These are phyloP conservation scores for Trichopria drosophilae DNA, from an alignment of 2,888 invertebrate species.

Conservation along the genomic window DNA sequence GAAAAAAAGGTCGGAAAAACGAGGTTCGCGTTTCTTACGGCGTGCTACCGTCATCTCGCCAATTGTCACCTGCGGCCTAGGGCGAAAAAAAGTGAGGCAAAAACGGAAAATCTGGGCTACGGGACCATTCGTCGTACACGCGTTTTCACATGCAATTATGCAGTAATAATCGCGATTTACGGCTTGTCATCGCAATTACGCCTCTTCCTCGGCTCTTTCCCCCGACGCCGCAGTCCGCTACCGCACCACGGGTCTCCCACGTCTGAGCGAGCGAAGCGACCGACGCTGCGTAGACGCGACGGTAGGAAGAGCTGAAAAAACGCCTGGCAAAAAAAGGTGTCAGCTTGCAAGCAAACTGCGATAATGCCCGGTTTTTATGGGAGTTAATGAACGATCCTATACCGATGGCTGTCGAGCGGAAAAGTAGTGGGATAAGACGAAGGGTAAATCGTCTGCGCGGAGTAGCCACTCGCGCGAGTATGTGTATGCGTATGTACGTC, in stretches of 20 bases:
- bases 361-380: slow-evolving; percentile 46
- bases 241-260: too few relatives aligned
- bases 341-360: slow-evolving; percentile 38
- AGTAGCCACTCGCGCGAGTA: too few relatives aligned
- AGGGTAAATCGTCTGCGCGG: slow-evolving; percentile 44
- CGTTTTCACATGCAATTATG: slow-evolving; percentile 8
- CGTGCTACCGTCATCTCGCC: slow-evolving; percentile 41
- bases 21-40: too few relatives aligned
- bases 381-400: slow-evolving; percentile 49
- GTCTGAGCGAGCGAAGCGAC: neutral
- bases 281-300: slow-evolving; percentile 2
- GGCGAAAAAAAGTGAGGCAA: neutral
- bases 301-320: slow-evolving; percentile 27
- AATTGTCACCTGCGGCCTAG: slow-evolving; percentile 47
- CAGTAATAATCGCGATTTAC: slow-evolving; percentile 3
- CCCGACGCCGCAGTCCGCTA: too few relatives aligned
- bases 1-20: too few relatives aligned
- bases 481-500: too few relatives aligned
- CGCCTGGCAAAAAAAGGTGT: slow-evolving; percentile 32
- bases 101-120: neutral
- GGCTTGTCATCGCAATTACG: slow-evolving; percentile 7
- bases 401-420: slow-evolving; percentile 51
- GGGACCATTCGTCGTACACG: neutral
- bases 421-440: slow-evolving; percentile 54
- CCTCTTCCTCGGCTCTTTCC: slow-evolving; percentile 5